Evolutionary conservation across 37 sponge, comb jelly and placozoan species (phyloP).

Genomic region (Oopsacas minuta): DNA sequence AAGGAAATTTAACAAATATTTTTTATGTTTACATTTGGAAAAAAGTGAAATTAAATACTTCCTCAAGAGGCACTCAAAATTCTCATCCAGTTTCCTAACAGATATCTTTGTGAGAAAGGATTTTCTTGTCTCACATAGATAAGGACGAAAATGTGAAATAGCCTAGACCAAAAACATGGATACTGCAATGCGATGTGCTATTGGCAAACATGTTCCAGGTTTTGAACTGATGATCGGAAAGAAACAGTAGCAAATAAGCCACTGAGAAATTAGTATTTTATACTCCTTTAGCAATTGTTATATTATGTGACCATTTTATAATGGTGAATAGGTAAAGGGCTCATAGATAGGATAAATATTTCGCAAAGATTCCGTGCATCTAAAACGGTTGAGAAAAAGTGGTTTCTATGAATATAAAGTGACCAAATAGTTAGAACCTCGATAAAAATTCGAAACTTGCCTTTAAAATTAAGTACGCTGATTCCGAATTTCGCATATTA

Average conservation of each 20-base stretch:
- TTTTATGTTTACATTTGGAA: background rate
- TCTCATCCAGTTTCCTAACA: background rate
- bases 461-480: too few species aligned
- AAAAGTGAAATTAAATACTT: slow-evolving; percentile 16
- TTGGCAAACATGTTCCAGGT: background rate
- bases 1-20: background rate
- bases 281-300: background rate
- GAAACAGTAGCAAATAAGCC: slow-evolving; percentile 6
- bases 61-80: slow-evolving; percentile 3
- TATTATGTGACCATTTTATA: too few species aligned
- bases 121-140: slow-evolving; percentile 17
- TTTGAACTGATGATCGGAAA: background rate
- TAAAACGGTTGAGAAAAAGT: slow-evolving; percentile 5
- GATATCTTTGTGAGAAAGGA: background rate
- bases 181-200: background rate
- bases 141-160: background rate
- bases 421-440: too few species aligned
- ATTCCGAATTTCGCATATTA: too few species aligned
- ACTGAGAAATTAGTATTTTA: slow-evolving; percentile 3
- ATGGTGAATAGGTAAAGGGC: background rate
- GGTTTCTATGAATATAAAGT: too few species aligned
- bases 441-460: too few species aligned
- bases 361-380: slow-evolving; percentile 11
- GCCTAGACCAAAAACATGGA: slow-evolving; percentile 4
- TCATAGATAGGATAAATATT: background rate